A percentile compares a stretch with the other conserved stretches of the same genome.
Evolutionary conservation across 2,888 invertebrate genomes (phyloP).

Genomic region (Ophraella communa): DNA sequence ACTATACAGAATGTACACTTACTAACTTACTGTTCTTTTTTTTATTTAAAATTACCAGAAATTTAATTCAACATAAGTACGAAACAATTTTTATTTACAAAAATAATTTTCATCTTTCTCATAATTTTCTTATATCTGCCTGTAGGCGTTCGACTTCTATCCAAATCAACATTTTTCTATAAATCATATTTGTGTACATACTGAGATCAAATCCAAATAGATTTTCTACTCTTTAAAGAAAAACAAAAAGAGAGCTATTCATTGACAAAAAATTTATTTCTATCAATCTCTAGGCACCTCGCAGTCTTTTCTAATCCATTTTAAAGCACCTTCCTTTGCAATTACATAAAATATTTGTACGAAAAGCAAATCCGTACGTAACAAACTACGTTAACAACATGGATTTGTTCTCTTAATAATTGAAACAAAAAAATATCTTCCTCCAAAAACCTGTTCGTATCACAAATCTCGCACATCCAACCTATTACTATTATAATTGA

Average conservation of each 20-base stretch:
- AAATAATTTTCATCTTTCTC: slow-evolving; percentile 25
- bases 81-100: slow-evolving; percentile 42
- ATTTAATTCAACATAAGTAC: slow-evolving; percentile 44
- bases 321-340: slow-evolving; percentile 46
- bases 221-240: slow-evolving; percentile 38
- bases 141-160: not conserved
- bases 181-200: slow-evolving; percentile 49
- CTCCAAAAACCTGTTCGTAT: slow-evolving; percentile 53
- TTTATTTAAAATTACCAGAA: slow-evolving; percentile 43
- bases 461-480: slow-evolving; percentile 44
- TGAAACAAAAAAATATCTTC: slow-evolving; percentile 37
- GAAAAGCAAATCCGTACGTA: not conserved
- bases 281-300: slow-evolving; percentile 56
- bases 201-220: slow-evolving; percentile 53
- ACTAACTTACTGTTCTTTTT: slow-evolving; percentile 47
- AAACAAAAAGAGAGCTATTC: slow-evolving; percentile 50
- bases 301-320: slow-evolving; percentile 55
- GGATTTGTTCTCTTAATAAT: not conserved
- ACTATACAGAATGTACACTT: slow-evolving; percentile 60
- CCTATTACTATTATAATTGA: slow-evolving; percentile 38
- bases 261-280: slow-evolving; percentile 44
- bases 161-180: slow-evolving; percentile 7
- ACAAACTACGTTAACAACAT: not conserved
- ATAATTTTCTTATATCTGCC: not conserved
- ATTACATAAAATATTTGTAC: slow-evolving; percentile 17